These are phyloP conservation scores for Drosophila fuyamai DNA, from an alignment of 1,140 invertebrate species.

Conservation along the genomic window DNA sequence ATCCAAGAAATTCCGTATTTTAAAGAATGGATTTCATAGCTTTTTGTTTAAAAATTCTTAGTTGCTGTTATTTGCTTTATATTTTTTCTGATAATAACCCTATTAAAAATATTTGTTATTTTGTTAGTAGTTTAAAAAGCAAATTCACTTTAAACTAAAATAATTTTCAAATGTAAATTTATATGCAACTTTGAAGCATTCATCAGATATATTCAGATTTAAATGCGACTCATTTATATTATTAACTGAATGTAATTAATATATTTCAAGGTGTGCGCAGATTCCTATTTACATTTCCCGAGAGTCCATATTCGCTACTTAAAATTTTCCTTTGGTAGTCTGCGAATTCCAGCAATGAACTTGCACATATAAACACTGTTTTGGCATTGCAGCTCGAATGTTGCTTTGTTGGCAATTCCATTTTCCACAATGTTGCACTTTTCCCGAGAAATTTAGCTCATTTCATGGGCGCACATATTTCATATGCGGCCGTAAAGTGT, in stretches of 20 bases:
- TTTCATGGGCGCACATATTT: slow-evolving; percentile 79
- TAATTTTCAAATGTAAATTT: too few relatives aligned
- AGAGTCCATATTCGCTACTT: too few relatives aligned
- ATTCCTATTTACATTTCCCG: neutral
- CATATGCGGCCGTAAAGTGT: slow-evolving; percentile 74
- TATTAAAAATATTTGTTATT: too few relatives aligned
- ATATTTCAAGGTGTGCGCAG: neutral
- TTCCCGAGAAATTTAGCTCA: slow-evolving; percentile 78
- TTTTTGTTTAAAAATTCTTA: too few relatives aligned
- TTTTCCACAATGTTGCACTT: slow-evolving; percentile 84
- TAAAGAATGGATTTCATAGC: too few relatives aligned
- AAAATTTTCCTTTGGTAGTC: neutral
- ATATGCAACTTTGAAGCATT: too few relatives aligned
- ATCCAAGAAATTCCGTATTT: too few relatives aligned
- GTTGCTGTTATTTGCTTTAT: too few relatives aligned
- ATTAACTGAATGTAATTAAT: neutral
- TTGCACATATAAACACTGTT: slow-evolving; percentile 31
- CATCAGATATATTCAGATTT: neutral
- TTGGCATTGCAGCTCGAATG: slow-evolving; percentile 3
- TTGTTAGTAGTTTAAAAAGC: too few relatives aligned
- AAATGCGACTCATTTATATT: neutral
- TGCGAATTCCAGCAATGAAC: slow-evolving; percentile 8
- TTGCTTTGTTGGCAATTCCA: slow-evolving; percentile 37
- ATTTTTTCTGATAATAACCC: too few relatives aligned
- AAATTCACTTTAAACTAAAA: too few relatives aligned